Evolutionary conservation across 2,888 invertebrate species (phyloP), one percentile per base, ranked within the genome.

Genomic region (Kuschelorhynchus macadamiae): DNA sequence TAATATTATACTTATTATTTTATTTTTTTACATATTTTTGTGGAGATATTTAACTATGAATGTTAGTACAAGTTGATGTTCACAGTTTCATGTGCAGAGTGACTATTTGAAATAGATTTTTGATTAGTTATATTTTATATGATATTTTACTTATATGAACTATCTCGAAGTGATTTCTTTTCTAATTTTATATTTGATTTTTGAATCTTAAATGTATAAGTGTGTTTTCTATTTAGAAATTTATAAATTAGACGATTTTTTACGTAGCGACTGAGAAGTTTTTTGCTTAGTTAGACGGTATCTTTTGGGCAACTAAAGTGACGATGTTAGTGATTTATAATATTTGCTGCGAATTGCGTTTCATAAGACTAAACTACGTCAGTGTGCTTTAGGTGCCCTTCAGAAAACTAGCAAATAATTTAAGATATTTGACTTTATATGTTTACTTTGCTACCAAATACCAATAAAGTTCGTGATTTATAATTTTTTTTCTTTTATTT

Each of bases 1-100:
- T 83, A 83, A 82, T 81, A 78, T 79, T 79, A 81, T 80, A 79
- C 80, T 81, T 81, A 82, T 83, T 84, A 84, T 84, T 84, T 84
- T 84, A 84, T 84, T 84, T 84, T 84, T 84, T 84, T 84, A 84
- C 83, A 82, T 84, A 83, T 84, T 84, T 84, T 84, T 84, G 83
- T 83, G 83, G 79, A 84, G 83, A 84, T 84, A 83, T 84, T 84
- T 84, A 83, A 83, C 77, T 82, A 83, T 83, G 80, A 82, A 84
- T 83, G 83, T 84, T 84, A 84, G 83, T 84, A 84, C 84, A 82
- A 82, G 81, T 81, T 80, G 79, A 81, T 81, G 80, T 81, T 79
- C 79, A 80, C 80, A 76, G 74, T 78, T 79, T 18, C 81, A 82
- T 81, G 82, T 81, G 81, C 80, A 79, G 82, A 80, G 81, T 83